Percentiles rank a stretch among this genome's conserved stretches.
Evolutionary conservation across 1,140 invertebrate genomes (phyloP).

Genomic region (Bombus waltoni): DNA sequence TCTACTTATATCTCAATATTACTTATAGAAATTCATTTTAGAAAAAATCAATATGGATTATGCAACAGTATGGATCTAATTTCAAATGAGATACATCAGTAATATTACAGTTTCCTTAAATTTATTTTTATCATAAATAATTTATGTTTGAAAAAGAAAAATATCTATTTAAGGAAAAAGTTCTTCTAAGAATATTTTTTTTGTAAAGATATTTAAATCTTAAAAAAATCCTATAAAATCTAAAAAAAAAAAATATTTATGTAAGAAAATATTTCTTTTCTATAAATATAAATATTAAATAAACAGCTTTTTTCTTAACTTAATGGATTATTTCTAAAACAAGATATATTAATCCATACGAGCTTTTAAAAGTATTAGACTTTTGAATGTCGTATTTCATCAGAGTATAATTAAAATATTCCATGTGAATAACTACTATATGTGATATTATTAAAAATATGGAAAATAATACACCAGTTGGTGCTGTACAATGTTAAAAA

Average conservation of each 20-base stretch:
- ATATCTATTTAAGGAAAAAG: neutral
- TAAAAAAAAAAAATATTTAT: too few species aligned
- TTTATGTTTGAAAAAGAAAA: neutral
- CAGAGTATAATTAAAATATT: conserved; percentile 39
- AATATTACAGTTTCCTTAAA: neutral
- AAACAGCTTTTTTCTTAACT: neutral
- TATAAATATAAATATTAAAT: neutral
- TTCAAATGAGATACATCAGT: neutral
- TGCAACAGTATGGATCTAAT: conserved; percentile 21
- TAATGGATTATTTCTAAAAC: neutral
- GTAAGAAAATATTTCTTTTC: neutral
- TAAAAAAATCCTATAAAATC: too few species aligned
- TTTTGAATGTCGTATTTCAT: conserved; percentile 24
- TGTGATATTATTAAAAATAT: conserved; percentile 53
- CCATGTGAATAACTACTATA: conserved; percentile 50
- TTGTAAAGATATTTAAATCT: neutral
- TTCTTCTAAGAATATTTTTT: neutral
- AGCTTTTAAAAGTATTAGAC: conserved; percentile 14
- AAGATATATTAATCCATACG: conserved; percentile 26
- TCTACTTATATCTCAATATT: conserved; percentile 23
- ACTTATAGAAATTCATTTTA: conserved; percentile 24
- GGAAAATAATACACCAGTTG: conserved; percentile 39
- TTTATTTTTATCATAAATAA: neutral
- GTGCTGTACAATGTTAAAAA: conserved; percentile 43
- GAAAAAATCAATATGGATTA: conserved; percentile 6